These are phyloP conservation scores for Apis dorsata DNA, from an alignment of 1,140 invertebrate genomes.

Conservation along the genomic window DNA sequence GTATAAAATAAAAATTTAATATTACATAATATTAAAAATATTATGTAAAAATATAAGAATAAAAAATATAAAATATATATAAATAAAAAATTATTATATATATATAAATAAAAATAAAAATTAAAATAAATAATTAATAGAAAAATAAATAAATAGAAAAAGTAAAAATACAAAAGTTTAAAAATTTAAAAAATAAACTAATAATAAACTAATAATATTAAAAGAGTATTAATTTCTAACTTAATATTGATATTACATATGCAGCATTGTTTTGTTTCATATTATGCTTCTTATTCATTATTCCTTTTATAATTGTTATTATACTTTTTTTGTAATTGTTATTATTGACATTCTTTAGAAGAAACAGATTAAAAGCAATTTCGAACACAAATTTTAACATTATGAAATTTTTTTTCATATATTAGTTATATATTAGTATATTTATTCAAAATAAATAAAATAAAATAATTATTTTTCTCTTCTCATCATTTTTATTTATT, in stretches of 20 bases:
- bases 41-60: not conserved
- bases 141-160: not conserved
- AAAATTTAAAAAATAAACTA: not conserved
- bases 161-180: not conserved
- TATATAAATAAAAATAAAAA: not conserved
- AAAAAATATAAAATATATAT: not conserved
- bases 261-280: constrained; percentile 6
- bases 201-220: not conserved
- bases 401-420: not conserved
- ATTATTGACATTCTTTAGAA: not conserved
- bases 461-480: no score
- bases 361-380: not conserved
- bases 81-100: not conserved
- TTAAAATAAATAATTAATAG: not conserved
- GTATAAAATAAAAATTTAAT: constrained; percentile 3
- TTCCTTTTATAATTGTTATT: not conserved
- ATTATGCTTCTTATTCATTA: not conserved
- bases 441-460: not conserved
- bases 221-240: not conserved
- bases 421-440: not conserved
- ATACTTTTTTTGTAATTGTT: not conserved
- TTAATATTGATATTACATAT: constrained; percentile 22
- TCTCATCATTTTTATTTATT: no score
- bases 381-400: not conserved
- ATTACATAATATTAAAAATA: not conserved